A percentile compares a stretch with the other conserved stretches of the same genome.
phyloP scores from a whole-genome alignment of 2,888 invertebrate genomes.

The Meteorus colon region DNA sequence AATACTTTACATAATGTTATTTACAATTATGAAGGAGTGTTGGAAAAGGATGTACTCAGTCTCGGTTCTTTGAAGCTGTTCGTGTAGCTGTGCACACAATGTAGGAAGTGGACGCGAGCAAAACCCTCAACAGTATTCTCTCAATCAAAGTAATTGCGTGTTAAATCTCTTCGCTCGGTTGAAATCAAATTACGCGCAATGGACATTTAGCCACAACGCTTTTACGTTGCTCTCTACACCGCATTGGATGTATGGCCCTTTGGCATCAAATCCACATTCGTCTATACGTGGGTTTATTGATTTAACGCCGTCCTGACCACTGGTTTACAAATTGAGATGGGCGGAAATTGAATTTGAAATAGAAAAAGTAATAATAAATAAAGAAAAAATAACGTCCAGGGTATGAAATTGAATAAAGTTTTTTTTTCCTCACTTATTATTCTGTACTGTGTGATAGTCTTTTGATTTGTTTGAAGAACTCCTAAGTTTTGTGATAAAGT shows the following conservation, averaged over 20 bases:
- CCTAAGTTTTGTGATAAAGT: no score
- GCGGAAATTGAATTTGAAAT: background rate
- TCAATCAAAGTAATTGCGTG: conserved; percentile 67
- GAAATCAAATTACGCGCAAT: conserved; percentile 59
- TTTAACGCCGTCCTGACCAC: background rate
- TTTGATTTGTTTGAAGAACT: no score
- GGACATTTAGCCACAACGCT: conserved; percentile 26
- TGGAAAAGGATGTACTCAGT: background rate
- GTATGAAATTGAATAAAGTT: no score
- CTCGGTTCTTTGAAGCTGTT: conserved; percentile 42
- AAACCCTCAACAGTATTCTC: conserved; percentile 49
- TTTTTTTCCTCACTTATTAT: no score
- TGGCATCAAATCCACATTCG: conserved; percentile 14
- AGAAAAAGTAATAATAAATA: background rate
- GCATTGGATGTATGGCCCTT: conserved; percentile 3
- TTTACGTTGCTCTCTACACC: conserved; percentile 3
- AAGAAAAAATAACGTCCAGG: no score
- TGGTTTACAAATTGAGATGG: conserved; percentile 2
- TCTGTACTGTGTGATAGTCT: no score
- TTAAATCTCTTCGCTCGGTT: conserved; percentile 59
- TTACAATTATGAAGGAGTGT: background rate
- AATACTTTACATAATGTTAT: background rate
- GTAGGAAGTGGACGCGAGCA: background rate
- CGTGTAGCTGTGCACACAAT: conserved; percentile 26
- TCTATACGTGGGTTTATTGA: conserved; percentile 4